Conservation (phyloP, 2,888 invertebrate species). For the Oasisia sp. region DNA sequence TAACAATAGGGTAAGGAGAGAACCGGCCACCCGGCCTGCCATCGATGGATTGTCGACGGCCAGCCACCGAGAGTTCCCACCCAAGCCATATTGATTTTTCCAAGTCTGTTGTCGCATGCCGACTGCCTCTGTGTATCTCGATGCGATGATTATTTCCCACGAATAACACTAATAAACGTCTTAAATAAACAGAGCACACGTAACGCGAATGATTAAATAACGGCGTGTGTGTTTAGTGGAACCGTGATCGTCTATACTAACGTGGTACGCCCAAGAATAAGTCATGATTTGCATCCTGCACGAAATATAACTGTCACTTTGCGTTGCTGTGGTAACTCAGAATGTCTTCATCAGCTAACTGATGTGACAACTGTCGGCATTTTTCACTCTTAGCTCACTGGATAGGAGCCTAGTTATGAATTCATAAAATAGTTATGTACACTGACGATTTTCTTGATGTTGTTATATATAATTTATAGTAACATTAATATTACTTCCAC, state of each 20-base stretch:
- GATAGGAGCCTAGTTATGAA: background rate
- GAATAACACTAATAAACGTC: background rate
- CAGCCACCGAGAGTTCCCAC: background rate
- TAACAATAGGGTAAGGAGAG: background rate
- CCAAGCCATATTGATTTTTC: background rate
- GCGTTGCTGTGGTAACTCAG: background rate
- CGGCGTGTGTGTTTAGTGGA: background rate
- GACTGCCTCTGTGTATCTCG: background rate
- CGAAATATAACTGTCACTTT: background rate
- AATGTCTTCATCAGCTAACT: background rate
- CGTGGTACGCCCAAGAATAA: background rate
- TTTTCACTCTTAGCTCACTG: background rate
- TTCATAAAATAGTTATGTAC: background rate
- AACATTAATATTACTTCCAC: too few species aligned
- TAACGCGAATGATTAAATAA: background rate
- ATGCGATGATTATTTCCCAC: background rate
- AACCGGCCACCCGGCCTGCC: background rate
- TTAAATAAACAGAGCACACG: background rate
- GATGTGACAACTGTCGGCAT: background rate
- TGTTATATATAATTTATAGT: background rate
- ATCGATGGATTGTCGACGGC: background rate
- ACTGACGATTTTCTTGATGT: background rate
- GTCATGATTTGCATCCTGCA: background rate
- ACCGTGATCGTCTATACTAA: background rate
- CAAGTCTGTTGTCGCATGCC: background rate